Conservation (phyloP, 2,113 vertebrate species). For the Microtus richardsoni region DNA sequence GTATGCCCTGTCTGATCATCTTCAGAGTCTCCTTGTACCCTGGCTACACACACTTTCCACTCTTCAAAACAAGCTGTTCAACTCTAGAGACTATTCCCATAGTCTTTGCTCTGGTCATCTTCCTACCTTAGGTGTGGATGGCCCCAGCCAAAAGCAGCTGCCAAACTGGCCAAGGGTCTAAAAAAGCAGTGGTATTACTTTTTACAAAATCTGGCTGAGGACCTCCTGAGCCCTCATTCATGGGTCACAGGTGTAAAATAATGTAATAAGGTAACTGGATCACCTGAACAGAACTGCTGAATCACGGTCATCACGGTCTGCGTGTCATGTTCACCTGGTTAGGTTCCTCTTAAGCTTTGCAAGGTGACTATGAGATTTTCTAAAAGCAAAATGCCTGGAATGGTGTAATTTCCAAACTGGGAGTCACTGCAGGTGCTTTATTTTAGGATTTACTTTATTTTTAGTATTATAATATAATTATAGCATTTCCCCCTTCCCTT, state of each 20-base stretch:
- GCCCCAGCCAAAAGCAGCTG: not conserved
- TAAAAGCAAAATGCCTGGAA: not conserved
- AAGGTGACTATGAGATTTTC: not conserved
- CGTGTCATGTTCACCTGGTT: not conserved
- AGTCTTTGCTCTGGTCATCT: not conserved
- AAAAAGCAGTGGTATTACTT: not conserved
- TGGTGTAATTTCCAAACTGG: not conserved
- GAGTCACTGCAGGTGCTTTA: not conserved
- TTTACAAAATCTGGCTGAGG: not conserved
- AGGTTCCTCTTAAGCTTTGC: not conserved
- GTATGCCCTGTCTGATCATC: constrained; percentile 98
- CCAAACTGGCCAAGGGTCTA: not conserved
- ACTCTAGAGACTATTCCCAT: constrained; percentile 98
- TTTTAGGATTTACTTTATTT: not conserved
- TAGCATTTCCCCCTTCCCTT: not conserved
- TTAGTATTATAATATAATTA: not conserved
- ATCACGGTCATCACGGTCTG: not conserved
- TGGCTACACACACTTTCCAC: constrained; percentile 94
- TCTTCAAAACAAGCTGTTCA: constrained; percentile 99
- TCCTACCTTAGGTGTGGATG: not conserved
- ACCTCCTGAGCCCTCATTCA: not conserved
- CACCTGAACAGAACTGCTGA: not conserved
- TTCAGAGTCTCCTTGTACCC: constrained; percentile 96
- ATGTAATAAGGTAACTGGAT: not conserved
- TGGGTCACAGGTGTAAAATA: not conserved